These are phyloP conservation scores for Halictus rubicundus DNA, from an alignment of 1,140 invertebrate species.

Conservation along the genomic window DNA sequence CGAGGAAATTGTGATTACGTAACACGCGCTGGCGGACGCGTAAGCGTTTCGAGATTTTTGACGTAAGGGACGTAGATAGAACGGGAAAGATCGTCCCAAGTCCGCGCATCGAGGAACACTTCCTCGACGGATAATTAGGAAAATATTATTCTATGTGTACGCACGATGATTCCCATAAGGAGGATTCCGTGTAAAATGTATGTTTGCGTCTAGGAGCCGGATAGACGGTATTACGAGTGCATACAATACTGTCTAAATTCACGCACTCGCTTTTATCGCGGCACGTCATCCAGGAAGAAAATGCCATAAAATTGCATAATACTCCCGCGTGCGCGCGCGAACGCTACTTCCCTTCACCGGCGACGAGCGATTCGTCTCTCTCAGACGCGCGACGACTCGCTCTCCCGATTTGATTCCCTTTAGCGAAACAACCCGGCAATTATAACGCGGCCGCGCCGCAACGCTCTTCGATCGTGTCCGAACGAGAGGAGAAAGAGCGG, in stretches of 20 bases:
- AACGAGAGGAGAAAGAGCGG: too few species aligned
- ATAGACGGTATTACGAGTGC: background rate
- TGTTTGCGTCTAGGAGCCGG: background rate
- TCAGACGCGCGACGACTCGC: background rate
- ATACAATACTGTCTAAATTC: background rate
- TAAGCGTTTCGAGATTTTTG: slow-evolving; percentile 28
- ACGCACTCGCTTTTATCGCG: background rate
- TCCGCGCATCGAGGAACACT: background rate
- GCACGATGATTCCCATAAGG: background rate
- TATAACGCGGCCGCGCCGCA: background rate
- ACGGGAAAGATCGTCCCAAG: background rate
- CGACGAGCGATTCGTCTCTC: background rate
- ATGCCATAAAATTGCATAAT: slow-evolving; percentile 30
- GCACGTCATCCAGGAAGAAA: slow-evolving; percentile 25
- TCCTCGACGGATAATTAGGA: background rate
- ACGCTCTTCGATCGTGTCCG: background rate
- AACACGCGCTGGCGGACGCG: slow-evolving; percentile 9
- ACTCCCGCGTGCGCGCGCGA: background rate
- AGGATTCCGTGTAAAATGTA: background rate
- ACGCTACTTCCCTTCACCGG: slow-evolving; percentile 8
- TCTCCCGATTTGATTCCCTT: slow-evolving; percentile 7
- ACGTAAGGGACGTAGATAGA: slow-evolving; percentile 9
- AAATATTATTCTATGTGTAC: background rate
- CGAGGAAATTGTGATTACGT: slow-evolving; percentile 41
- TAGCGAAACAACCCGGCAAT: slow-evolving; percentile 21